Percentiles rank a stretch among this genome's conserved stretches.
These are phyloP conservation scores for Ptiloglossa arizonensis DNA, from an alignment of 1,140 invertebrate genomes.

Conservation along the genomic window DNA sequence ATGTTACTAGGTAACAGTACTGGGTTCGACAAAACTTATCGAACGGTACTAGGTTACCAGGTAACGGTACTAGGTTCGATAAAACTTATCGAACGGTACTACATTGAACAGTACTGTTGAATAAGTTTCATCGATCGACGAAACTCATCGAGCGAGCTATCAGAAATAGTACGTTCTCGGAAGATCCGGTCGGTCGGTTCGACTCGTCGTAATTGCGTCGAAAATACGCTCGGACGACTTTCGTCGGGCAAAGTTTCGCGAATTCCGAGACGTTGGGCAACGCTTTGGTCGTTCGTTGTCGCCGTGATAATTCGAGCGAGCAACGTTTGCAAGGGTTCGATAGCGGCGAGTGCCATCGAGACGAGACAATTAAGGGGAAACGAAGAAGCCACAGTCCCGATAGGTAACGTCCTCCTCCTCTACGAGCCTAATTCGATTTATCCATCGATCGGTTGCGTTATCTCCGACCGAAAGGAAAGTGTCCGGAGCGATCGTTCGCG, in stretches of 20 bases:
- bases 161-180: too few species aligned
- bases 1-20: too few species aligned
- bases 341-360: not conserved
- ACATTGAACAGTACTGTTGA: too few species aligned
- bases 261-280: not conserved
- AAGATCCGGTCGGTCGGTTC: too few species aligned
- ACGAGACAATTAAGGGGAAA: constrained; percentile 23
- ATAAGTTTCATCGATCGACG: too few species aligned
- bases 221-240: too few species aligned
- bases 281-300: not conserved
- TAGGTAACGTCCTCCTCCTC: not conserved
- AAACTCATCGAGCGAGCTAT: too few species aligned
- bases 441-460: constrained; percentile 1
- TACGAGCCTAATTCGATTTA: not conserved
- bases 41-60: too few species aligned
- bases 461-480: not conserved
- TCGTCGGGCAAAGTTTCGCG: not conserved
- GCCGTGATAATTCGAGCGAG: not conserved
- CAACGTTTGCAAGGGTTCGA: not conserved
- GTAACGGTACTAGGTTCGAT: too few species aligned
- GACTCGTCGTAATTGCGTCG: too few species aligned
- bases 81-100: too few species aligned
- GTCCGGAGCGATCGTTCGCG: not conserved
- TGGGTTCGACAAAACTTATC: too few species aligned
- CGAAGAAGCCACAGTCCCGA: constrained; percentile 6